Percentiles rank a stretch among this genome's conserved stretches.
phyloP scores from a whole-genome alignment of 1,140 invertebrate genomes.

The Thaumatotibia leucotreta region DNA sequence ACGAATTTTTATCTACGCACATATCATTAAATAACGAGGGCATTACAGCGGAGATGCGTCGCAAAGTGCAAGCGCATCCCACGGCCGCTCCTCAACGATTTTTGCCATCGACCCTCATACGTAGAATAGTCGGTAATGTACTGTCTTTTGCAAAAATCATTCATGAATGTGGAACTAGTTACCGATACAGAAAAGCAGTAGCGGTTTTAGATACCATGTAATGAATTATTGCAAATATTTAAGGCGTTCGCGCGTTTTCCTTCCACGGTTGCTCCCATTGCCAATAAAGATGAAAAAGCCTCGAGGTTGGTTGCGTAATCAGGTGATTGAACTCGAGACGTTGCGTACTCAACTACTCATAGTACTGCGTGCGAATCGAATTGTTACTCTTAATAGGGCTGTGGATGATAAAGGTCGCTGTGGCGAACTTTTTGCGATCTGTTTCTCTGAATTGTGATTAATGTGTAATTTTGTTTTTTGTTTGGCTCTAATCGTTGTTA shows the following conservation, averaged over 20 bases:
- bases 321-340: slow-evolving; percentile 47
- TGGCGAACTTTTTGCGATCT: neutral
- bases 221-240: neutral
- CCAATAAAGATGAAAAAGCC: slow-evolving; percentile 20
- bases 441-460: neutral
- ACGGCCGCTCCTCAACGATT: no score
- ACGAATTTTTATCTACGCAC: no score
- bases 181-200: no score
- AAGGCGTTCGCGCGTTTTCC: neutral
- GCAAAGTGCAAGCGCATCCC: no score
- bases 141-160: no score
- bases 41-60: no score
- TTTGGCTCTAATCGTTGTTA: neutral
- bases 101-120: no score
- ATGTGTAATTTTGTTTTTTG: neutral
- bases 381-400: slow-evolving; percentile 25
- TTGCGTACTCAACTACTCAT: slow-evolving; percentile 35
- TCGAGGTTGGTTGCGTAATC: slow-evolving; percentile 41
- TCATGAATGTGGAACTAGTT: no score
- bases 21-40: no score
- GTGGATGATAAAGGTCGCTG: neutral
- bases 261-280: slow-evolving; percentile 2
- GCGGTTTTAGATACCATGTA: no score
- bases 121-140: no score
- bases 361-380: slow-evolving; percentile 40